Conservation (phyloP, 2,888 invertebrate genomes). For the Colostygia pectinataria region DNA sequence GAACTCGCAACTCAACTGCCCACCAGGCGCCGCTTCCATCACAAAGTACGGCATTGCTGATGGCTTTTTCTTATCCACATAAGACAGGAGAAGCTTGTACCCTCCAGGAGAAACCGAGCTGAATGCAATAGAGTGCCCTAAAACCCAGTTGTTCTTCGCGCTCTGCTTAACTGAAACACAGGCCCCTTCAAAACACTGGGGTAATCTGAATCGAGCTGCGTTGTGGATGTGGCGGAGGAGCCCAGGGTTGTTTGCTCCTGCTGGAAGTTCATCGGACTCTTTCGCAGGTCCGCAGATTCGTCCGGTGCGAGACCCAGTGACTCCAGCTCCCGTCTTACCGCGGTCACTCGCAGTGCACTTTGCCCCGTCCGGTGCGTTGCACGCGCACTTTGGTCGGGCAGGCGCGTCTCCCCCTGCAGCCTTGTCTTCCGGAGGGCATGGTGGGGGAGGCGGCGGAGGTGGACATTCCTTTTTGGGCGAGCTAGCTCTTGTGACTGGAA, state of each 20-base stretch:
- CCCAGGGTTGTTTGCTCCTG: conserved; percentile 64
- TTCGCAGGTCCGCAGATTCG: conserved; percentile 39
- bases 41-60: conserved; percentile 68
- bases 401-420: conserved; percentile 30
- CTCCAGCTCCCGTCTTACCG: conserved; percentile 75
- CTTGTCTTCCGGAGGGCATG: conserved; percentile 20
- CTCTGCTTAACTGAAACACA: conserved; percentile 66
- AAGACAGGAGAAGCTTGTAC: conserved; percentile 68
- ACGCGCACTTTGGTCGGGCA: conserved; percentile 39
- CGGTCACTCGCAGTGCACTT: conserved; percentile 55
- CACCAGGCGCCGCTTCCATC: conserved; percentile 76
- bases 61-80: conserved; percentile 59
- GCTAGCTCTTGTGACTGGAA: conserved; percentile 40
- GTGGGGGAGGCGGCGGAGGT: conserved; percentile 7
- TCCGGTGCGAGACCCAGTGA: conserved; percentile 68
- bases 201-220: conserved; percentile 67
- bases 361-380: conserved; percentile 38
- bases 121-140: conserved; percentile 70
- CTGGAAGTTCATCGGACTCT: conserved; percentile 51
- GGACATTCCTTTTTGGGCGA: conserved; percentile 43
- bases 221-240: conserved; percentile 72
- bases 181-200: conserved; percentile 78
- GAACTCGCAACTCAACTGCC: conserved; percentile 72
- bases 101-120: conserved; percentile 78
- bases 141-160: conserved; percentile 60